A percentile compares a stretch with the other conserved stretches of the same genome.
phyloP scores from a whole-genome alignment of 1,140 invertebrate genomes.

The Pectinophora gossypiella region DNA sequence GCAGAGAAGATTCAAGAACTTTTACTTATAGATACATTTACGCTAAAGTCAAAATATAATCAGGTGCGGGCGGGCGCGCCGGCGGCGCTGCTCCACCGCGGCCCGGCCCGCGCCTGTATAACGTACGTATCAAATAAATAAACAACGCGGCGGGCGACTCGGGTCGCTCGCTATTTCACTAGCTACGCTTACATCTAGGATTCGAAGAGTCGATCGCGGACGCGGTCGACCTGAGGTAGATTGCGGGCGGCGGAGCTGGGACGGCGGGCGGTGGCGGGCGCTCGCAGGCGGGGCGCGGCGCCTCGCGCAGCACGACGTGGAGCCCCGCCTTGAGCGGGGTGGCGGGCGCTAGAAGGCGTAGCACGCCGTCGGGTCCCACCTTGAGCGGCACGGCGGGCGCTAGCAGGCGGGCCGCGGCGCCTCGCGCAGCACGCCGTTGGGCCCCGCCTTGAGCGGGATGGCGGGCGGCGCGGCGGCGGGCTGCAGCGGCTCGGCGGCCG shows the following conservation, averaged over 20 bases:
- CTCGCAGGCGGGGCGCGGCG: constrained; percentile 14
- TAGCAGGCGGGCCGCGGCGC: constrained; percentile 15
- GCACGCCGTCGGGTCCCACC: constrained; percentile 18
- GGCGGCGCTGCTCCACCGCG: too few relatives aligned
- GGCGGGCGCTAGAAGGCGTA: constrained; percentile 18
- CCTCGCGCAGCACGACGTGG: constrained; percentile 21
- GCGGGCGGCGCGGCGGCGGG: constrained; percentile 21
- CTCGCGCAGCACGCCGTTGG: too few relatives aligned
- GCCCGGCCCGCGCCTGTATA: too few relatives aligned
- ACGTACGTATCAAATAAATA: constrained; percentile 48
- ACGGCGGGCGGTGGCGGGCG: not conserved
- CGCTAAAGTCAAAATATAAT: constrained; percentile 15
- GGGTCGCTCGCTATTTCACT: constrained; percentile 39
- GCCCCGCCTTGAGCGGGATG: constrained; percentile 3
- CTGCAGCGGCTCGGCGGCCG: constrained; percentile 62
- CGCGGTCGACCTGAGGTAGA: constrained; percentile 57
- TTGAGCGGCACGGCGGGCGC: not conserved
- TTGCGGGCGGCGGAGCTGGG: constrained; percentile 15
- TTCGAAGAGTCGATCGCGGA: constrained; percentile 56
- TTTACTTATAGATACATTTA: constrained; percentile 16
- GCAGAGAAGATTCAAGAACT: constrained; percentile 20
- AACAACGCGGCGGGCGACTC: constrained; percentile 26
- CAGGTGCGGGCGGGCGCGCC: constrained; percentile 2
- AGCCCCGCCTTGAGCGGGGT: constrained; percentile 2
- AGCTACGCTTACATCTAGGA: constrained; percentile 66